A percentile compares a stretch with the other conserved stretches of the same genome.
Evolutionary conservation across 2,797 vertebrate genomes (phyloP).

Genomic region (Lepilemur ruficaudatus): DNA sequence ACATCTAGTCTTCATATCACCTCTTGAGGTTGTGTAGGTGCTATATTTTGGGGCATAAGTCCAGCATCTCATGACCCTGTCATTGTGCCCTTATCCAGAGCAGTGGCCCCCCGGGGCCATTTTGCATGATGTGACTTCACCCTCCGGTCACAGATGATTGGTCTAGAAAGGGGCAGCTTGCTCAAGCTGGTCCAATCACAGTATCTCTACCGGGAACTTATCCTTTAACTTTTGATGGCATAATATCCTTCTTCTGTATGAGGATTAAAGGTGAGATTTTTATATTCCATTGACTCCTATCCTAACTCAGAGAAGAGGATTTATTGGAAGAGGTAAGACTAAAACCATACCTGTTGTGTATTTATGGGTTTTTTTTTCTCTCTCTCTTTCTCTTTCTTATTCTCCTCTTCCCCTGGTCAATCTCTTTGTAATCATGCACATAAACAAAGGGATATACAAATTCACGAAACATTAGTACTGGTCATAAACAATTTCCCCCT

Average conservation of each 20-base stretch:
- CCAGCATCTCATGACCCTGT: no score
- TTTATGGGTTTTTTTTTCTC: background rate
- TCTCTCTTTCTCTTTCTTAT: background rate
- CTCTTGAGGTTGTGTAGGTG: background rate
- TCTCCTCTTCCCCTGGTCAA: background rate
- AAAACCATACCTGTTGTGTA: background rate
- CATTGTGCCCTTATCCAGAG: background rate
- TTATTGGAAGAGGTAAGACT: background rate
- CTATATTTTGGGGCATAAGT: background rate
- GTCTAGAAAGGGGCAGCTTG: background rate
- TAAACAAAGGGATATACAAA: background rate
- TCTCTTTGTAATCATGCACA: background rate
- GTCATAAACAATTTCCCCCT: background rate
- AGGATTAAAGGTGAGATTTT: background rate
- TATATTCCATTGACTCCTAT: background rate
- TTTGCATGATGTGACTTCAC: background rate
- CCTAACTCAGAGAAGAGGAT: background rate
- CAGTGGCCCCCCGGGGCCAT: background rate
- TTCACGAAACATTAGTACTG: background rate
- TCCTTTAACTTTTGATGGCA: background rate
- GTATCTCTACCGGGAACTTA: background rate
- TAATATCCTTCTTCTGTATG: background rate
- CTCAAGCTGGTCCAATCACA: background rate
- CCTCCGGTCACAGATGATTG: background rate
- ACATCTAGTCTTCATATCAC: background rate